A percentile compares a stretch with the other conserved stretches of the same genome.
phyloP scores from a whole-genome alignment of 2,797 vertebrate genomes.

The Pseudopleuronectes americanus region DNA sequence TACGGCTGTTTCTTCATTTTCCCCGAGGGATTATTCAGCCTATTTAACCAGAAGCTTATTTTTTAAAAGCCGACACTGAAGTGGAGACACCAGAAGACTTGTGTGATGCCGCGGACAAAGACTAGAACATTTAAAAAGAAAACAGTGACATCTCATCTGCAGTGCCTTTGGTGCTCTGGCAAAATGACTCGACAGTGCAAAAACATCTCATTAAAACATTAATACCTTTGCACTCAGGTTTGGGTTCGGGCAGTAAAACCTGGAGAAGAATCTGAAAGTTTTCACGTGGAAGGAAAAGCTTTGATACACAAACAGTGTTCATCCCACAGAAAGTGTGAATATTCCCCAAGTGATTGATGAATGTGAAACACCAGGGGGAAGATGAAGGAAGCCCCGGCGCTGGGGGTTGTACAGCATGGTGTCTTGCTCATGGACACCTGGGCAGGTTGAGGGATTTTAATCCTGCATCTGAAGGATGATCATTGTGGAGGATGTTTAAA shows the following conservation, averaged over 20 bases:
- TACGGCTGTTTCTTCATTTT: neutral
- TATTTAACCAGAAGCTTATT: no score
- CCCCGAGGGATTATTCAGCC: no score
- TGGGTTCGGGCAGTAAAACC: neutral
- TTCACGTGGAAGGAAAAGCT: neutral
- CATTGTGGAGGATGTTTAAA: neutral
- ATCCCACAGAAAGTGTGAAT: neutral
- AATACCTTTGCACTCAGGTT: neutral
- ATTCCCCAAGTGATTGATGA: neutral
- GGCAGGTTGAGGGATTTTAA: neutral
- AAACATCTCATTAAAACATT: neutral
- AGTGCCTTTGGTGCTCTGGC: no score
- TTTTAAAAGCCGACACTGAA: no score
- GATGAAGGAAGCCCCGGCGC: constrained; percentile 12
- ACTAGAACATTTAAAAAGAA: neutral
- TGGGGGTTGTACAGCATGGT: neutral
- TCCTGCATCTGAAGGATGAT: constrained; percentile 1
- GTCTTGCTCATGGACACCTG: constrained; percentile 9
- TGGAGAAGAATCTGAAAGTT: neutral
- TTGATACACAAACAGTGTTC: neutral
- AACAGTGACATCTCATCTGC: neutral
- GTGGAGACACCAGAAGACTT: no score
- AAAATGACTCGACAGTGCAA: neutral
- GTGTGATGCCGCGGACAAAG: no score
- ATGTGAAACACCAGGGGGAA: neutral